Percentiles rank a stretch among this genome's conserved stretches.
Evolutionary conservation across 2,888 invertebrate genomes (phyloP).

Genomic region (Eupithecia tripunctaria): DNA sequence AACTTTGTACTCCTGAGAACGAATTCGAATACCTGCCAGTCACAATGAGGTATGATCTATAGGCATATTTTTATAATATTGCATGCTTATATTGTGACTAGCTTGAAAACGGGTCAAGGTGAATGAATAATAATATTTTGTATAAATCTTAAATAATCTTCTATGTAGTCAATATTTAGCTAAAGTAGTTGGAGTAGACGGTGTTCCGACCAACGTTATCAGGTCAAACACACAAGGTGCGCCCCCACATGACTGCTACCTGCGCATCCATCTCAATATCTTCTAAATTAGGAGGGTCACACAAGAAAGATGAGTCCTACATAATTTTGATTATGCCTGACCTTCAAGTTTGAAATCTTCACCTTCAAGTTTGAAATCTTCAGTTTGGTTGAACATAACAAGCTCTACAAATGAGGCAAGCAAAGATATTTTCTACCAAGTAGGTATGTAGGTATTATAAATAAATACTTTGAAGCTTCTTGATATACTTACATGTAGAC

Average conservation of each 20-base stretch:
- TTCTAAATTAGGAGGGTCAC: neutral
- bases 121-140: slow-evolving; percentile 18
- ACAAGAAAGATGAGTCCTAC: neutral
- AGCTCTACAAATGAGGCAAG: neutral
- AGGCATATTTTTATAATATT: slow-evolving; percentile 28
- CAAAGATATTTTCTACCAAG: neutral
- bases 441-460: slow-evolving; percentile 7
- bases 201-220: neutral
- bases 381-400: neutral
- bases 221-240: neutral
- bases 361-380: neutral
- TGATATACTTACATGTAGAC: neutral
- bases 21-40: neutral
- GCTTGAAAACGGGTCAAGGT: slow-evolving; percentile 34
- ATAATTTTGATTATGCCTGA: neutral
- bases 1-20: slow-evolving; percentile 2
- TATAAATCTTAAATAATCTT: neutral
- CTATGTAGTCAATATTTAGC: slow-evolving; percentile 10
- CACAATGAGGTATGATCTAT: slow-evolving; percentile 32
- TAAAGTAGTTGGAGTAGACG: neutral
- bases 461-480: neutral
- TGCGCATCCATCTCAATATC: neutral
- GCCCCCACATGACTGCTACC: neutral
- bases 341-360: neutral
- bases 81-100: slow-evolving; percentile 37